These are phyloP conservation scores for Podabrus alpinus DNA, from an alignment of 2,888 invertebrate species.

Conservation along the genomic window DNA sequence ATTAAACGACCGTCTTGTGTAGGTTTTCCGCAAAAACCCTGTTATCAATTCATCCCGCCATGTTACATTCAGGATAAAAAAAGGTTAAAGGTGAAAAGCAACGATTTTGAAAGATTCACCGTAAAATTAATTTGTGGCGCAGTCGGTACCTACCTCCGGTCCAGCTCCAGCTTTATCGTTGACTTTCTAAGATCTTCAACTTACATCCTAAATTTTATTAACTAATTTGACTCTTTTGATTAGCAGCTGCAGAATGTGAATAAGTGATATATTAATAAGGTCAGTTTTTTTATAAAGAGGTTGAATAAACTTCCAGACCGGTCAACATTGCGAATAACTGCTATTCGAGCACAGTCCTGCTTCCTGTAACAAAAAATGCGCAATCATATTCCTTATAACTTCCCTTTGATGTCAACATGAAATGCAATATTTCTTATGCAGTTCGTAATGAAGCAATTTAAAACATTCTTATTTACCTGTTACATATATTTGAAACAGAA, in stretches of 20 bases:
- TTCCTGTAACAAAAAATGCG: not conserved
- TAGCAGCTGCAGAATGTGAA: not conserved
- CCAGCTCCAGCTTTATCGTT: not conserved
- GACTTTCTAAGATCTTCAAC: not conserved
- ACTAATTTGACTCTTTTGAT: not conserved
- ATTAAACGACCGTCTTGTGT: too few species aligned
- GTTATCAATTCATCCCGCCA: too few species aligned
- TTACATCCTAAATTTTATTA: not conserved
- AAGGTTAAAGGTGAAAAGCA: too few species aligned
- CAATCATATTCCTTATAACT: not conserved
- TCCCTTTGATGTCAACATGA: not conserved
- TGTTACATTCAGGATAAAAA: too few species aligned
- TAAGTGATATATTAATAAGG: not conserved
- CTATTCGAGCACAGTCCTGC: not conserved
- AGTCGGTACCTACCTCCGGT: not conserved
- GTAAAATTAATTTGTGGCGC: not conserved
- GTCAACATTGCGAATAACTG: not conserved
- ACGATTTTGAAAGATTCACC: not conserved
- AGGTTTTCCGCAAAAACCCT: too few species aligned
- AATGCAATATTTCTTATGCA: not conserved
- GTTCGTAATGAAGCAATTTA: not conserved
- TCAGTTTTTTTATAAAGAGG: not conserved
- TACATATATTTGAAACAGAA: not conserved
- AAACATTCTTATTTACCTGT: not conserved
- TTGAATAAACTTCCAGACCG: not conserved